A percentile compares a stretch with the other conserved stretches of the same genome.
Conservation (phyloP, 35 echinoderm and acorn worm genomes). For the Holothuria glaberrima region DNA sequence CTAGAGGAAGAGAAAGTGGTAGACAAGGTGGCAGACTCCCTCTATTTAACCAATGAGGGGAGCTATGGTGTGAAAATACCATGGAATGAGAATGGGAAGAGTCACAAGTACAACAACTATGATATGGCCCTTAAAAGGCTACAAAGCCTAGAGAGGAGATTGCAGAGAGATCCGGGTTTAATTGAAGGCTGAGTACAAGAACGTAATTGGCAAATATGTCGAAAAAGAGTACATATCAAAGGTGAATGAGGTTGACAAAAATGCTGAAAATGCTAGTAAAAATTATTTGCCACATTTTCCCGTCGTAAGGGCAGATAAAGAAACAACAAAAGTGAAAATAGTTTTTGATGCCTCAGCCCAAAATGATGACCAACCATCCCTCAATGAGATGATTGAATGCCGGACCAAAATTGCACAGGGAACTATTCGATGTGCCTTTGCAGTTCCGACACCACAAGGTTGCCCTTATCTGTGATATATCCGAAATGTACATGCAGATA, state of each 20-base stretch:
- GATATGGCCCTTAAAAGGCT: not conserved
- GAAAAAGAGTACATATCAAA: not conserved
- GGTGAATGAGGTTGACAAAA: not conserved
- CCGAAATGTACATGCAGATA: no score
- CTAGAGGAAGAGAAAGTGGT: no score
- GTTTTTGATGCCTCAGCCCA: conserved; percentile 31
- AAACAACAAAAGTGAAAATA: conserved; percentile 12
- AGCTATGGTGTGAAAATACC: not conserved
- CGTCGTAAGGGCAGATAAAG: not conserved
- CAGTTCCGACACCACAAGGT: not conserved
- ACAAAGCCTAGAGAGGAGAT: not conserved
- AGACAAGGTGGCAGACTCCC: no score
- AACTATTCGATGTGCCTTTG: conserved; percentile 10
- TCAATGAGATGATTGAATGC: conserved; percentile 15
- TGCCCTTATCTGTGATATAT: no score
- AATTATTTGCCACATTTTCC: conserved; percentile 36
- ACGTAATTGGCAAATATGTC: not conserved
- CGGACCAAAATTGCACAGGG: conserved; percentile 28
- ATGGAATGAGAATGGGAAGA: not conserved
- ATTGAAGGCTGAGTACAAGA: not conserved
- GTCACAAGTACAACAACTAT: not conserved
- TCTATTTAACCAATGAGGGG: not conserved
- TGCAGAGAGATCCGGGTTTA: not conserved
- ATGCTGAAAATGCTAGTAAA: not conserved
- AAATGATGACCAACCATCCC: not conserved